These are phyloP conservation scores for Palloptera scutellata DNA, from an alignment of 2,888 invertebrate species.

Conservation along the genomic window DNA sequence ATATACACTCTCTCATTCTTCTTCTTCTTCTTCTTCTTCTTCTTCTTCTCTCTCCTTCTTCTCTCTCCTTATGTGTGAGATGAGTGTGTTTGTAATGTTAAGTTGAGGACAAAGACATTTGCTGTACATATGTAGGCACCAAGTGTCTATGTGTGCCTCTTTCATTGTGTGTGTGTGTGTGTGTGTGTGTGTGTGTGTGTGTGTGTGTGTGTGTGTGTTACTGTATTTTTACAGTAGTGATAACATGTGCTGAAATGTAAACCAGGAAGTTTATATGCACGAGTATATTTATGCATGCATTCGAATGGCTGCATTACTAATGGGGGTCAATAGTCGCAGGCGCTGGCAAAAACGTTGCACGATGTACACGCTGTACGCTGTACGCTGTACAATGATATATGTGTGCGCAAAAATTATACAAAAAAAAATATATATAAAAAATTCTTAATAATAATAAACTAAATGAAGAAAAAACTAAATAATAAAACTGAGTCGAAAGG, in stretches of 20 bases:
- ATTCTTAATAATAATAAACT: too few relatives aligned
- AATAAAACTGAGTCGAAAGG: not conserved
- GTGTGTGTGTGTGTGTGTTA: slow-evolving; percentile 8
- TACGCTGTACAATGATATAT: not conserved
- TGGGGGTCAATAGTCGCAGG: slow-evolving; percentile 21
- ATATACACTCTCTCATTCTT: slow-evolving; percentile 2
- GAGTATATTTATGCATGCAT: slow-evolving; percentile 2
- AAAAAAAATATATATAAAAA: too few relatives aligned
- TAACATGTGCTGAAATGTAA: slow-evolving; percentile 29
- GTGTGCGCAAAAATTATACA: slow-evolving; percentile 4
- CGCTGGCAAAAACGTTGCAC: not conserved
- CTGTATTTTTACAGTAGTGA: not conserved
- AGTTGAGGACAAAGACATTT: not conserved
- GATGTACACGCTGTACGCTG: not conserved
- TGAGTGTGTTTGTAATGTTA: too few relatives aligned
- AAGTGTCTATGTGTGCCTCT: slow-evolving; percentile 2
- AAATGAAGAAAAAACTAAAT: too few relatives aligned
- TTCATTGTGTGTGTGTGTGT: slow-evolving; percentile 9
- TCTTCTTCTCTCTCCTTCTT: slow-evolving; percentile 3
- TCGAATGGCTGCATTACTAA: slow-evolving; percentile 22
- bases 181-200: not conserved
- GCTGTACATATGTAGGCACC: not conserved
- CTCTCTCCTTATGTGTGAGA: not conserved
- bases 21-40: not conserved
- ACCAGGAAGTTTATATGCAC: slow-evolving; percentile 24